phyloP scores from a whole-genome alignment of 2,888 invertebrate genomes.

The Chromoteleia sp. region DNA sequence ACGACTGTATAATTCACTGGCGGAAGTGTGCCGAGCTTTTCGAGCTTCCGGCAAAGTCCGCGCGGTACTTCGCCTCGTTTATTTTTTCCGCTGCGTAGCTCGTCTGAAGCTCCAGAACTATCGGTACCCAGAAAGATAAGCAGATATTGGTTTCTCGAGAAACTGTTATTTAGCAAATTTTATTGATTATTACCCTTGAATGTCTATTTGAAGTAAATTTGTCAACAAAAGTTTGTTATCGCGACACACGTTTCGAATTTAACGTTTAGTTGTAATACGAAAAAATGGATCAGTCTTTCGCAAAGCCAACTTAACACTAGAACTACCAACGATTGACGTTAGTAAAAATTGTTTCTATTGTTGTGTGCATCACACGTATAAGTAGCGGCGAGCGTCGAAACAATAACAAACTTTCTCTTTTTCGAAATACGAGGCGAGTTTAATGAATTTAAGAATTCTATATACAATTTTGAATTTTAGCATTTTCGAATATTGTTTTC shows the following conservation, averaged over 20 bases:
- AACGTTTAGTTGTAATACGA: background rate
- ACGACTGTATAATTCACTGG: constrained; percentile 62
- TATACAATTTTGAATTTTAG: too few species aligned
- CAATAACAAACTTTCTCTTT: too few species aligned
- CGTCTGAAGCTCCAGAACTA: constrained; percentile 28
- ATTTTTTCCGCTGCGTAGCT: constrained; percentile 49
- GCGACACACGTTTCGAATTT: too few species aligned
- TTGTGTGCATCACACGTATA: too few species aligned
- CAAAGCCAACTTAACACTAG: too few species aligned
- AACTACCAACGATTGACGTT: too few species aligned
- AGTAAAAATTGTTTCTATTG: too few species aligned
- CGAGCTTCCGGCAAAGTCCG: constrained; percentile 50
- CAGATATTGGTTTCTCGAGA: background rate
- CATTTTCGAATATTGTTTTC: too few species aligned
- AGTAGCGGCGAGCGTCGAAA: too few species aligned
- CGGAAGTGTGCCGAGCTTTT: constrained; percentile 61
- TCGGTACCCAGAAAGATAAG: constrained; percentile 41
- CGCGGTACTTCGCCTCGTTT: constrained; percentile 45
- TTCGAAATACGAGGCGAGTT: too few species aligned
- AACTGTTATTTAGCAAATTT: constrained; percentile 8
- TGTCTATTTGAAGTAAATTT: background rate
- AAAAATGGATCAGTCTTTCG: too few species aligned
- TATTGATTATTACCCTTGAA: constrained; percentile 19
- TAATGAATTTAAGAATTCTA: too few species aligned
- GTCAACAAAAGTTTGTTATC: background rate